Base-by-base conservation (phyloP, 2,888 invertebrate species). In the Alloplasta piceator region DNA sequence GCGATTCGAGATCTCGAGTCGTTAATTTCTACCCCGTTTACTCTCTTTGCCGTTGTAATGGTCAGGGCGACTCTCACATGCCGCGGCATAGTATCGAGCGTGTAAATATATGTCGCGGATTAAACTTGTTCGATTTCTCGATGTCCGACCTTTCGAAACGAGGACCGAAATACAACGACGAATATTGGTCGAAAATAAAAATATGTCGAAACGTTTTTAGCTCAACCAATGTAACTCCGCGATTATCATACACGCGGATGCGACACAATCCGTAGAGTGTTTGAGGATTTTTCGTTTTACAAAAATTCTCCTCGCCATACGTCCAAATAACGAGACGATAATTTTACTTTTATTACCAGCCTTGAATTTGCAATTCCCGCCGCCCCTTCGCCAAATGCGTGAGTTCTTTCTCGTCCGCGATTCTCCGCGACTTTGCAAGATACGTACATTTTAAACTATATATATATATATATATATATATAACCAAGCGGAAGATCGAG, bases 61-160 rank as follows among this genome's bases (percentile, higher is more conserved):
- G 64, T 55, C 43, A 26, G 26, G 26, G 26, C 3, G 26, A 16
- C 50, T 55, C 56, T 6, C 43, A 48, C 58, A 52, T 39, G 63
- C 41, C 43, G 55, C 14, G 43, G 41, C 63, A 48, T n/a, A 26
- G 48, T n/a, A 61, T 66, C 58, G 58, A 50, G 7, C 10, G 46
- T 66, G 64, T 55, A 46, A 41, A 63, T 12, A 41, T 43, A 60
- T 63, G 60, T 9, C 16, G 66, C 16, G 39, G 48, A 26, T 52
- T 71, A 78, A 74, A 67, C 74, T 78, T 61, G 74, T 74, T 81
- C 78, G 81, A 74, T 71, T 75, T 38, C 70, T 61, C 74, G 80
- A 77, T 66, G 16, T 41, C 66, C 43, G 38, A 41, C 77, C 66
- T 56, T 12, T 58, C 56, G 36, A 73, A 55, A 56, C n/a, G 50